Evolutionary conservation across 2,797 vertebrate genomes (phyloP), one percentile per base, ranked within the genome.

Genomic region (Monodelphis domestica): DNA sequence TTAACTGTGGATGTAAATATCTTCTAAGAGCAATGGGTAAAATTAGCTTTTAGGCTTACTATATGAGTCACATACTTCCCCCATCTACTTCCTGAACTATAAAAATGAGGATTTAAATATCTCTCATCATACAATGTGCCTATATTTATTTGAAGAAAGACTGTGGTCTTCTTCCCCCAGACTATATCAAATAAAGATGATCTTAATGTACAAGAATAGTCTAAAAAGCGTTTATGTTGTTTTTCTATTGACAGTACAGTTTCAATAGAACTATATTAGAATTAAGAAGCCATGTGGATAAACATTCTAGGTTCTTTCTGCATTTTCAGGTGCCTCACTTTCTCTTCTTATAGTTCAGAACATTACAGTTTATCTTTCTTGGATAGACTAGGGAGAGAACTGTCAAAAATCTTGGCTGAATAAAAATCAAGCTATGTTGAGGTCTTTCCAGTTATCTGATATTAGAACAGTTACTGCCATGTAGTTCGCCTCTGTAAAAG

Each of bases 281-380:
- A n/a, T n/a, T n/a, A n/a, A n/a, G n/a, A n/a, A n/a, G n/a, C n/a
- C n/a, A n/a, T n/a, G 50, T 26, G 92, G 90, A 87, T 78, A 89
- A 87, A 30, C 3, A 50, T 88, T 9, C 5, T 5, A 78, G 38
- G 2, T 45, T 21, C 9, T 45, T 45, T 78, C 70, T 78, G n/a
- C 38, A 38, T 78, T 78, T 45, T 78, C 28, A 89, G 63, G 2
- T 70, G 87, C 56, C 51, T 93, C 29, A 93, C 56, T 53, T n/a
- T 90, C 38, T 70, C 10, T 52, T 45, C 7, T 54, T 29, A 50
- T 24, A 84, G 92, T 30, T 96, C 53, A 95, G 92, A 33, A 55
- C 33, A 88, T 28, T 5, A 1, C 6, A 93, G 12, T 50, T 9
- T 9, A 4, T 55, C 51, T 89, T 90, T 3, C n/a, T 57, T 70